These are phyloP conservation scores for Bos indicus DNA, from an alignment of 2,113 vertebrate species.

Conservation along the genomic window DNA sequence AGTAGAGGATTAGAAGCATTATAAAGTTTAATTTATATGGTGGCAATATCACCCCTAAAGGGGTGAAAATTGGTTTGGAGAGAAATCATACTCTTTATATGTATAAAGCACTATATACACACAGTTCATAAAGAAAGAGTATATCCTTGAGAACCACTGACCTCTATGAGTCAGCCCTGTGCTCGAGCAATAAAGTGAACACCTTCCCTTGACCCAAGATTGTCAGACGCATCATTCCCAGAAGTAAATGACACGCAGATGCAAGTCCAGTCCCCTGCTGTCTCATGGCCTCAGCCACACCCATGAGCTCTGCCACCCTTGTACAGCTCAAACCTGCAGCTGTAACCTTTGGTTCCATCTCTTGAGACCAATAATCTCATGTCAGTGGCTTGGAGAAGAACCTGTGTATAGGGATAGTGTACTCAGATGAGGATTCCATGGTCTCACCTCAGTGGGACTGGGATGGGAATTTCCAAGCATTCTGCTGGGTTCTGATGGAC, in stretches of 20 bases:
- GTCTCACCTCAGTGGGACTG: background rate
- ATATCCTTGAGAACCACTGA: background rate
- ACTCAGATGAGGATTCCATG: background rate
- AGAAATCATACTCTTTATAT: background rate
- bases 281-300: background rate
- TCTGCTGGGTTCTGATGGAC: background rate
- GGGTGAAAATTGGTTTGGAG: background rate
- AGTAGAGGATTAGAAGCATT: background rate
- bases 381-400: background rate
- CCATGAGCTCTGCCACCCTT: accelerated
- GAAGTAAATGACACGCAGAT: background rate
- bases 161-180: background rate
- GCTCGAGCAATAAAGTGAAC: background rate
- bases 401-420: background rate
- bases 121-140: background rate
- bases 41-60: background rate
- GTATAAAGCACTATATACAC: background rate
- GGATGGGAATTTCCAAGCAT: background rate
- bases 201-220: background rate
- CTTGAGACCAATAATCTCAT: background rate
- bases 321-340: background rate
- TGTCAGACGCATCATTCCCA: background rate
- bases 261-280: background rate
- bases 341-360: background rate
- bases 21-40: background rate